Percentiles rank a stretch among this genome's conserved stretches.
Conservation (phyloP, 2,113 vertebrate species). For the Stigmatopora nigra region DNA sequence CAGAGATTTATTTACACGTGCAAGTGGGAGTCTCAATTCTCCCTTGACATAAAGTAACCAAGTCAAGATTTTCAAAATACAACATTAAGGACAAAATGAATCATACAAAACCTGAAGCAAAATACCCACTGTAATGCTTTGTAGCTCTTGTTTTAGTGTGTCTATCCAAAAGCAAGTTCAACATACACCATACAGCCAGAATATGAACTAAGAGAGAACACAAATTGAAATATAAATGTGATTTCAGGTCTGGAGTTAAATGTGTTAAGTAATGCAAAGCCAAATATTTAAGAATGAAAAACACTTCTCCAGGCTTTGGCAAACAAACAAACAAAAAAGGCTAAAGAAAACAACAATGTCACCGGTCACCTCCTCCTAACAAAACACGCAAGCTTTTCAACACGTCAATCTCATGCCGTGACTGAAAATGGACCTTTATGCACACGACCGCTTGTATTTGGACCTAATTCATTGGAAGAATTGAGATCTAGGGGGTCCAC, state of each 20-base stretch:
- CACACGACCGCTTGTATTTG: slow-evolving; percentile 17
- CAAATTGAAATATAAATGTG: neutral
- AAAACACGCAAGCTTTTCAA: neutral
- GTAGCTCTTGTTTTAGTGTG: slow-evolving; percentile 7
- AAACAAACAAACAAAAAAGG: slow-evolving; percentile 5
- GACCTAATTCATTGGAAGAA: slow-evolving; percentile 9
- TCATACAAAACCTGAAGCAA: slow-evolving; percentile 3
- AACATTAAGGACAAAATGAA: slow-evolving; percentile 12
- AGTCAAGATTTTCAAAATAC: slow-evolving; percentile 22
- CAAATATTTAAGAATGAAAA: slow-evolving; percentile 17
- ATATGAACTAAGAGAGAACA: slow-evolving; percentile 14
- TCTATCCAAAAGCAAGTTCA: slow-evolving; percentile 12
- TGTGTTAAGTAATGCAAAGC: slow-evolving; percentile 9
- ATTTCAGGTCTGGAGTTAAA: slow-evolving; percentile 22
- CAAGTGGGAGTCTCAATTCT: slow-evolving; percentile 24
- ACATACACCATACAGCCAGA: slow-evolving; percentile 9
- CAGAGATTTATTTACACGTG: slow-evolving; percentile 56
- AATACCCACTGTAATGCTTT: slow-evolving; percentile 21
- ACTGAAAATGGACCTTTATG: slow-evolving; percentile 14
- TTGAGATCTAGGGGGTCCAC: no score
- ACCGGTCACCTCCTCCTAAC: no score
- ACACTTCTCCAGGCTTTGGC: slow-evolving; percentile 34
- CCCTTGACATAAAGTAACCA: slow-evolving; percentile 40
- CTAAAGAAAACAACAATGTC: no score
- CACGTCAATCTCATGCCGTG: slow-evolving; percentile 19